These are phyloP conservation scores for Stichodactyla helianthus DNA, from an alignment of 64 coral and sea anemone species.

Conservation along the genomic window DNA sequence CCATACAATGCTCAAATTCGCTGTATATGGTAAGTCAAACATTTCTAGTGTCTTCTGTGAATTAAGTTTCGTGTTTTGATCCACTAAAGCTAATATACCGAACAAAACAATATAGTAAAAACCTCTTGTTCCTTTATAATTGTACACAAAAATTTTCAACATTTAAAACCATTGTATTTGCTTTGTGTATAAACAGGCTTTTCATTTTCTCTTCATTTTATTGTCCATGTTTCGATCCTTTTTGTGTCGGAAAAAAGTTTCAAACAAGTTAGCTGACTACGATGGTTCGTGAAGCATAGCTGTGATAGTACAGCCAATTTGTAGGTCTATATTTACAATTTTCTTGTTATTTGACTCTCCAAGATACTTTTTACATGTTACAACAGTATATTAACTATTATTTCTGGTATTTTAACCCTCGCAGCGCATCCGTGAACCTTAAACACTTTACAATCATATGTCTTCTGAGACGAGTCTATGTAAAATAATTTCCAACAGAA, in stretches of 20 bases:
- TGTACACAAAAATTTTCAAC: neutral
- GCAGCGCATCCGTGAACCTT: neutral
- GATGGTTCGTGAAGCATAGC: neutral
- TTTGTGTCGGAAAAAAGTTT: neutral
- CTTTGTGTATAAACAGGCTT: neutral
- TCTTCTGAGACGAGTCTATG: neutral
- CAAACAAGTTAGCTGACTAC: neutral
- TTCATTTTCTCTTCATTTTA: neutral
- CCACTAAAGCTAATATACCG: neutral
- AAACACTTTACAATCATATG: neutral
- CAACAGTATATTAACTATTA: neutral
- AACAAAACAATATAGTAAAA: neutral
- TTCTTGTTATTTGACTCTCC: neutral
- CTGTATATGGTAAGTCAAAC: conserved; percentile 23
- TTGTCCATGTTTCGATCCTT: neutral
- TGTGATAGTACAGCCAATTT: neutral
- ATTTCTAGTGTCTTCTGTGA: neutral
- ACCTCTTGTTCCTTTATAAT: neutral
- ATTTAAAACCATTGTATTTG: neutral
- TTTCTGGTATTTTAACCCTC: neutral
- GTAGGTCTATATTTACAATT: neutral
- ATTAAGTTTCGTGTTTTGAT: neutral
- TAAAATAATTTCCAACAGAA: neutral
- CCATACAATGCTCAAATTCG: conserved; percentile 41
- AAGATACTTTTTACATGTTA: neutral